Evolutionary conservation across 53 echinoderm and acorn worm genomes (phyloP).

Genomic region (Glandiceps talaboti): DNA sequence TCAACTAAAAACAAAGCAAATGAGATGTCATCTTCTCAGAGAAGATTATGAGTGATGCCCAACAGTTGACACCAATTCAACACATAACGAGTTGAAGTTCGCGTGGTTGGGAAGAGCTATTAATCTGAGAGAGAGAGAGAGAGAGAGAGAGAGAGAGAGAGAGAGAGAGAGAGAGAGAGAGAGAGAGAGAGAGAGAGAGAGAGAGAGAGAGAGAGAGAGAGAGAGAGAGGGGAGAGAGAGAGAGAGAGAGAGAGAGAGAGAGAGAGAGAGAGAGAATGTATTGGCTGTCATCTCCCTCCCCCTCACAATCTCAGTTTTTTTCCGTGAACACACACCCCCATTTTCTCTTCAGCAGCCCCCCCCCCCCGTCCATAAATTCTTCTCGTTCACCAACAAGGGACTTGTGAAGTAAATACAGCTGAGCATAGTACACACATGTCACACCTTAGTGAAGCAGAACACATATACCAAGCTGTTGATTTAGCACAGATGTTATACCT

Average conservation of each 20-base stretch:
- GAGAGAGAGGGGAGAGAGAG: not conserved
- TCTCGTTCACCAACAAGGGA: not conserved
- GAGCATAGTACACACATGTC: too few relatives aligned
- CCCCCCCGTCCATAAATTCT: constrained; percentile 7
- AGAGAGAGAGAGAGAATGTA: too few relatives aligned
- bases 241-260: constrained; percentile 1
- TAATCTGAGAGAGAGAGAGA: too few relatives aligned
- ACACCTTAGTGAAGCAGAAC: too few relatives aligned
- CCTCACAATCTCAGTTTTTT: too few relatives aligned
- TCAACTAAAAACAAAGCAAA: constrained; percentile 26
- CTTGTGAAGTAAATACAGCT: constrained; percentile 1
- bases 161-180: not conserved
- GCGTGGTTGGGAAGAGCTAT: not conserved
- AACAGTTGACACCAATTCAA: too few relatives aligned
- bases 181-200: not conserved
- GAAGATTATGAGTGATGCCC: too few relatives aligned
- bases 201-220: not conserved
- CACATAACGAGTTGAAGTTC: not conserved
- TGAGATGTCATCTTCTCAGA: too few relatives aligned
- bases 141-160: constrained; percentile 13
- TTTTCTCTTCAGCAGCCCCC: constrained; percentile 14
- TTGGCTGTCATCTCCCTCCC: too few relatives aligned
- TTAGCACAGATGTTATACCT: too few relatives aligned
- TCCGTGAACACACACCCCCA: too few relatives aligned
- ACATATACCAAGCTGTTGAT: too few relatives aligned